Evolutionary conservation across 2,888 invertebrate genomes (phyloP).

Genomic region (Hetaerina titia): DNA sequence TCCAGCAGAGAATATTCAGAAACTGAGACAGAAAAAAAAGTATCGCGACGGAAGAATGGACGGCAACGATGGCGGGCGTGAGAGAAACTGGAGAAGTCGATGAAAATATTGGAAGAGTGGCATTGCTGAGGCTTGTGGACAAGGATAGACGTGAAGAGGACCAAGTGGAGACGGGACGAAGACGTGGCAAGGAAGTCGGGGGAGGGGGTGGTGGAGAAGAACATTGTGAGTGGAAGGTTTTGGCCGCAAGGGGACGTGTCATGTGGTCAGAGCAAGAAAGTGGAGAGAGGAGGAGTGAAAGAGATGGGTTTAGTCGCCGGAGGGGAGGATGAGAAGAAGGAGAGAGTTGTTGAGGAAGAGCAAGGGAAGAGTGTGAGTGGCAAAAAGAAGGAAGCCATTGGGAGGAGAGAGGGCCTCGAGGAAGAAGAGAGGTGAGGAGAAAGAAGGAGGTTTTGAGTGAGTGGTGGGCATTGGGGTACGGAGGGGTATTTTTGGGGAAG

Average conservation of each 20-base stretch:
- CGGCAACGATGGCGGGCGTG: neutral
- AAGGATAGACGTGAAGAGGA: neutral
- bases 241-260: conserved; percentile 33
- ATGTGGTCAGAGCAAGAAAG: neutral
- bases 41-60: too few relatives aligned
- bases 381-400: too few relatives aligned
- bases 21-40: too few relatives aligned
- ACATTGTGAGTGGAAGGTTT: neutral
- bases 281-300: neutral
- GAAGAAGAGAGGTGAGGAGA: neutral
- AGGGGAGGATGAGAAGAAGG: neutral
- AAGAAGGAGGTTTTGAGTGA: neutral
- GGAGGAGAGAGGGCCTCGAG: neutral
- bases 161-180: neutral
- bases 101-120: neutral
- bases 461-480: neutral
- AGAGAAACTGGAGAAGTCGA: neutral
- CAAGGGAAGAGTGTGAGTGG: too few relatives aligned
- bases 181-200: neutral
- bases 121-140: neutral
- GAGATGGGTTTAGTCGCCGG: neutral
- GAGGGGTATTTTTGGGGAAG: neutral
- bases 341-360: neutral
- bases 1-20: too few relatives aligned
- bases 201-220: neutral